A percentile compares a stretch with the other conserved stretches of the same genome.
Conservation (phyloP, 2,888 invertebrate species). For the Ectemnius continuus region DNA sequence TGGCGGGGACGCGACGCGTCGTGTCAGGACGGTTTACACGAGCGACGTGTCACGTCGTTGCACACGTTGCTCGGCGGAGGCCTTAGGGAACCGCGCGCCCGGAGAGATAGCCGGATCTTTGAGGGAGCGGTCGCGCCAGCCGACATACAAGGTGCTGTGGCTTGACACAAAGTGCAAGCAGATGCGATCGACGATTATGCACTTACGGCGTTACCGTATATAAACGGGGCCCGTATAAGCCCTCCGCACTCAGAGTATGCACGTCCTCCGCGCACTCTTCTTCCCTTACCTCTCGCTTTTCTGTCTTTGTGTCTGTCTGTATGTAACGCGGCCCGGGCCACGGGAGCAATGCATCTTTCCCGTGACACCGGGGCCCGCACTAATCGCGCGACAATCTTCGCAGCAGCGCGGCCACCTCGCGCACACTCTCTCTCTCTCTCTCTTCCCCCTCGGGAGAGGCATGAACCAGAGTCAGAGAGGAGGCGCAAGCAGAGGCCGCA, state of each 20-base stretch:
- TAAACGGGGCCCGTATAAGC: slow-evolving; percentile 68
- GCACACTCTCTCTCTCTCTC: too few species aligned
- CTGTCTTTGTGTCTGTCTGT: slow-evolving; percentile 33
- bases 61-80: slow-evolving; percentile 8
- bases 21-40: slow-evolving; percentile 31
- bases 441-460: too few species aligned
- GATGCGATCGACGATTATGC: slow-evolving; percentile 78
- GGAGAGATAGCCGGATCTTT: slow-evolving; percentile 61
- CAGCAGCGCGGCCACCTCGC: slow-evolving; percentile 47
- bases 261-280: slow-evolving; percentile 39
- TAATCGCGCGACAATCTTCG: slow-evolving; percentile 78
- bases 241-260: slow-evolving; percentile 8
- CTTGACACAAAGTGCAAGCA: slow-evolving; percentile 77
- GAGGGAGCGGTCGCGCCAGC: slow-evolving; percentile 58
- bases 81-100: too few species aligned
- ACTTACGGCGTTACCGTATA: slow-evolving; percentile 77
- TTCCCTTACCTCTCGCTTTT: too few species aligned
- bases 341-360: slow-evolving; percentile 77
- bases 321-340: slow-evolving; percentile 65
- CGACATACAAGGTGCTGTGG: slow-evolving; percentile 72
- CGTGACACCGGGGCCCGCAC: slow-evolving; percentile 76
- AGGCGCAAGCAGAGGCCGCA: neutral
- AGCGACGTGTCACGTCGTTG: slow-evolving; percentile 46
- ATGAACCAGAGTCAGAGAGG: neutral
- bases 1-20: neutral